Evolutionary conservation across 2,888 invertebrate genomes (phyloP), one percentile per base, ranked within the genome.

Genomic region (Portevinia maculata): DNA sequence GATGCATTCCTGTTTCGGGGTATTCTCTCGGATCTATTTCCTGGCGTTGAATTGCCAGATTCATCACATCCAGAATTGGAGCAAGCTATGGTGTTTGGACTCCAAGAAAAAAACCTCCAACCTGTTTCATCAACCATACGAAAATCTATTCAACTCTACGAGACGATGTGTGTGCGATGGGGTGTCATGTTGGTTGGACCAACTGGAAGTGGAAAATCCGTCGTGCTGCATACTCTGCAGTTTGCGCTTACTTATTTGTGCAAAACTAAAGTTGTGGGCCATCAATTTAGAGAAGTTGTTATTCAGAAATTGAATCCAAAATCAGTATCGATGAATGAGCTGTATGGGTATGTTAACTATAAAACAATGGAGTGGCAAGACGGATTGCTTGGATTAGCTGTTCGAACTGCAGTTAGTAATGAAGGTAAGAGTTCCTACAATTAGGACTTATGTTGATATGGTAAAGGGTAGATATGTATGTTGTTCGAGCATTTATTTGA

Each of bases 181-280:
- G 97, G 97, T 1, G 97, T 97, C 0, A 97, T 98, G 97, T 90
- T 97, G 81, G 97, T 97, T 0, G 97, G 97, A 0, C 97, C 97
- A 0, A 96, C 97, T 0, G 97, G 97, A 0, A 95, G 96, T 1
- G 97, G 97, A 3, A 97, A 97, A 89, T 94, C 95, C 0, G 93
- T 95, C 0, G 93, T 96, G 7, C 92, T 97, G 37, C 88, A 97
- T 95, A 93, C 94, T 0, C 89, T 98, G 52, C 94, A 93, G 28
- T 92, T 93, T 60, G 94, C 96, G 0, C 93, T 97, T 85, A 92
- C 92, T 0, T 93, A 93, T 81, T 92, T 98, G 67, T 90, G 92
- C 86, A 92, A 93, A 13, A 92, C 92, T n/a, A 93, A 92, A 3
- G 90, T 94, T 0, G 87, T 91, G 44, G 93, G 94, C 24, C 91